Percentiles rank a stretch among this genome's conserved stretches.
Evolutionary conservation across 30 jellyfish, hydroid and myxozoan species (phyloP).

Genomic region (Hydra vulgaris): DNA sequence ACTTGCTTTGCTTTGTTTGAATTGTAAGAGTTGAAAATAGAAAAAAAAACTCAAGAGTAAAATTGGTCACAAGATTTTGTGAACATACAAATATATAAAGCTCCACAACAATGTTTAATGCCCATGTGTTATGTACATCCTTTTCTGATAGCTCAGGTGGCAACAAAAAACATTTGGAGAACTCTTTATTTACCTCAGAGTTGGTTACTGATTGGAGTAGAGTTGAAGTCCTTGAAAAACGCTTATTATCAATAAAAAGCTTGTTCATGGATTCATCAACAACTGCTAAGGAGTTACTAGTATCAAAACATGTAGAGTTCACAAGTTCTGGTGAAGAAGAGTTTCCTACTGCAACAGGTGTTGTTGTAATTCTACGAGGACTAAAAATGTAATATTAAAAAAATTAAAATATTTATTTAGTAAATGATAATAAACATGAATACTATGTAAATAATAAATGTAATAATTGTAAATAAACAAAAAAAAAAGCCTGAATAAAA

Average conservation of each 20-base stretch:
- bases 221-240: slow-evolving; percentile 15
- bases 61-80: slow-evolving; percentile 37
- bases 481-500: too few species aligned
- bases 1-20: neutral
- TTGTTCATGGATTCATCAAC: slow-evolving; percentile 11
- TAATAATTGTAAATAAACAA: too few species aligned
- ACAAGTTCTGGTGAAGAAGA: slow-evolving; percentile 4
- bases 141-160: neutral
- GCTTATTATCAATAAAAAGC: slow-evolving; percentile 20
- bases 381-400: slow-evolving; percentile 7
- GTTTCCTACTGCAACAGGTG: slow-evolving; percentile 48
- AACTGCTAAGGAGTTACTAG: neutral
- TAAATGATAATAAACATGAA: too few species aligned
- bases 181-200: neutral
- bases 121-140: slow-evolving; percentile 14
- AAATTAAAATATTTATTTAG: too few species aligned
- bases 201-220: slow-evolving; percentile 5
- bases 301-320: slow-evolving; percentile 24
- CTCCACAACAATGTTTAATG: slow-evolving; percentile 28
- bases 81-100: slow-evolving; percentile 35
- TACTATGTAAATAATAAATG: too few species aligned
- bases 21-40: slow-evolving; percentile 36
- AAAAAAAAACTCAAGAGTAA: slow-evolving; percentile 43
- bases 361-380: slow-evolving; percentile 65
- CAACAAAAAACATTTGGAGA: too few species aligned